These are phyloP conservation scores for Chromobotia macracanthus DNA, from an alignment of 2,797 vertebrate genomes.

Conservation along the genomic window DNA sequence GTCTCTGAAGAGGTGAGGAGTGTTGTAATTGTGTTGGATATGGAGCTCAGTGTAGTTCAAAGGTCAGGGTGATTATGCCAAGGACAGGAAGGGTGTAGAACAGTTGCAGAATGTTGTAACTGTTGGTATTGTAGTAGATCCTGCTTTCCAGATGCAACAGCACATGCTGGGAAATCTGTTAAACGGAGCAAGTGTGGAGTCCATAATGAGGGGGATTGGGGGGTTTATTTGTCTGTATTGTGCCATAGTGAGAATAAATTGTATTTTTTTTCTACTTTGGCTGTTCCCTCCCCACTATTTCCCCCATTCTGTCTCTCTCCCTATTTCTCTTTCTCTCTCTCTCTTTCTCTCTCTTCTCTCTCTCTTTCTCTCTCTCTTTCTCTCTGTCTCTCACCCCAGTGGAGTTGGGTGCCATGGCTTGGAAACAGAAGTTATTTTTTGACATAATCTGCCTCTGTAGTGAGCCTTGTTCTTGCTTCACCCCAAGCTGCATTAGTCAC, in stretches of 20 bases:
- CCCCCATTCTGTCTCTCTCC: background rate
- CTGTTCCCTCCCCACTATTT: background rate
- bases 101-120: background rate
- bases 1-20: slow-evolving; percentile 5
- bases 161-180: background rate
- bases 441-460: slow-evolving; percentile 42
- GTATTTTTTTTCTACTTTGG: no score
- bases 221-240: no score
- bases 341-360: background rate
- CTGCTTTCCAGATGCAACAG: background rate
- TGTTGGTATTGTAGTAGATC: background rate
- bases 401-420: slow-evolving; percentile 1
- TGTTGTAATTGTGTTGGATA: slow-evolving; percentile 30
- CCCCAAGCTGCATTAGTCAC: slow-evolving; percentile 43
- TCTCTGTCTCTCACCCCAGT: slow-evolving; percentile 4
- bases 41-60: slow-evolving; percentile 28
- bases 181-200: background rate
- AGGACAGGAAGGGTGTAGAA: background rate
- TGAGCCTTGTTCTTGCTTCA: slow-evolving; percentile 29
- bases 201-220: no score
- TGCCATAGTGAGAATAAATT: no score
- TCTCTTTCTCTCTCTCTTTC: background rate
- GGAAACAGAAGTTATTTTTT: slow-evolving; percentile 49
- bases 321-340: background rate
- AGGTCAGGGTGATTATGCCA: slow-evolving; percentile 34